Base-by-base conservation (phyloP, 2,888 invertebrate species). In the Diachrysia chrysitis region DNA sequence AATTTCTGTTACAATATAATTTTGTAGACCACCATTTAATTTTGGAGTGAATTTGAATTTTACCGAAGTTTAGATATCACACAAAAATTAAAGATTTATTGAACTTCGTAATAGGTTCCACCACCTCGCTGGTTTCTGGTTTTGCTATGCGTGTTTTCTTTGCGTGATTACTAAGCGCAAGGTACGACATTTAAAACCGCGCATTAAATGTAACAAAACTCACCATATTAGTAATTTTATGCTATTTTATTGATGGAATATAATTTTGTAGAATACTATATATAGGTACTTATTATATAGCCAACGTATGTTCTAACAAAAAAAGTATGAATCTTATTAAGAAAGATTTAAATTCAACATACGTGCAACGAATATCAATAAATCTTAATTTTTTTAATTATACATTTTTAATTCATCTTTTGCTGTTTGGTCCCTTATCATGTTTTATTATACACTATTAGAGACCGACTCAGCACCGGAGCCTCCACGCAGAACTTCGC, bases 391-490 rank as follows among this genome's bases (percentile, higher is more conserved):
- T 71, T 67, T 72, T 16, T 5, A 42, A 42, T 10, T 21, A 73
- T 79, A 71, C 66, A 71, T 71, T 70, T 79, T 55, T 66, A 76
- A 78, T 83, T 78, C 83, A 79, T 83, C 73, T 86, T 79, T 86
- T 84, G 86, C 80, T 78, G 81, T 89, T 89, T 87, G 82, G 83
- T 86, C 79, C 83, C 76, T 89, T 86, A 89, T 86, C 84, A 87
- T 87, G 81, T 91, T 92, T 91, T 91, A 81, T 92, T 92, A 83
- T 87, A 89, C 89, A 88, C 89, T 91, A 90, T 83, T 96, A 97
- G 96, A 96, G 89, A 95, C 93, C 89, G 96, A 96, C 86, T 90
- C 93, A 82, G 96, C 96, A 83, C 97, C 97, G 83, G 96, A 96
- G 86, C 96, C 97, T 83, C 96, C 96, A 79, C 96, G 96, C 92